Base-by-base conservation (phyloP, 2,113 vertebrate genomes). In the Corythaixoides concolor region DNA sequence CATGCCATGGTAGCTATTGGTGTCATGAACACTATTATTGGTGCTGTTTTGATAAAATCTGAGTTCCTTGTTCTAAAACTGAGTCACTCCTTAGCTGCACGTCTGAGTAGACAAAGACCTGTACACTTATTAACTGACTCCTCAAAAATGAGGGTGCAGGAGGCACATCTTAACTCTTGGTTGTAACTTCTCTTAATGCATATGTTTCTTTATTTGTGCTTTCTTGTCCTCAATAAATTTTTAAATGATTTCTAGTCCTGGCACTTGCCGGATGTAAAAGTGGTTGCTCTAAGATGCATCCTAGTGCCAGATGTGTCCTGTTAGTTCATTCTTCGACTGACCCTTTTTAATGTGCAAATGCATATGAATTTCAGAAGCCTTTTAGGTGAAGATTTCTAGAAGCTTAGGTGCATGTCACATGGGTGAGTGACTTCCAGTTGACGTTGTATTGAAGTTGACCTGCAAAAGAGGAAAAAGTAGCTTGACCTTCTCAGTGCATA, bases 1-100 rank as follows among this genome's bases (percentile, higher is more conserved):
- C 98, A 98, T 98, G 98, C 97, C 26, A 39, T 87, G 87, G 95
- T 98, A 98, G 96, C 90, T 94, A 7, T 96, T 97, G 97, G 96
- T 95, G 84, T 96, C 98, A 95, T 95, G 96, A 98, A 94, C 84
- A 93, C 72, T 94, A 3, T 95, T 97, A 93, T 7, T 88, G 95
- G 95, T 97, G 93, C 97, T 98, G 45, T 97, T 98, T 96, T 96
- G 94, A 94, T 97, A 97, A 62, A 97, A 94, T 80, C 89, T 97
- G 97, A 93, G 90, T 96, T 98, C 43, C 89, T 90, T 95, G 72
- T 95, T 97, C 96, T 88, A 96, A 95, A 86, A 75, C 52, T 87
- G 96, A 96, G 78, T 96, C 88, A 63, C 93, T 96, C 67, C 30
- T 95, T 98, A 98, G 94, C 82, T 98, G 96, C 97, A 98, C 85